Evolutionary conservation across 2,888 invertebrate species (phyloP).

Genomic region (Netelia fuscicornis): DNA sequence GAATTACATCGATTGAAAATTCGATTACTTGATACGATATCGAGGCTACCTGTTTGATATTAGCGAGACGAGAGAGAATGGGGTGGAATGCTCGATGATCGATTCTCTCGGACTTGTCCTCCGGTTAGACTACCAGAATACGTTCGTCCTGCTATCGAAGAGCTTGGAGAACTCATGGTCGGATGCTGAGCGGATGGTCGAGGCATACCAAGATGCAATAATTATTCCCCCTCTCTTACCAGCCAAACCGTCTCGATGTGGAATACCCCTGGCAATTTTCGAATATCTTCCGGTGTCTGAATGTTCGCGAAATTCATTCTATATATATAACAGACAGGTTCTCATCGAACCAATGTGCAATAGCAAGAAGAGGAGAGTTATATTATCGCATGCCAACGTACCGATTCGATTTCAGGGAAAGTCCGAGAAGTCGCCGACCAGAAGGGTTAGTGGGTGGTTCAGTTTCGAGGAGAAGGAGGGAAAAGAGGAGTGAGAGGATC

Average conservation of each 20-base stretch:
- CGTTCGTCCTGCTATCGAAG: slow-evolving; percentile 3
- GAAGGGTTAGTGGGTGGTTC: neutral
- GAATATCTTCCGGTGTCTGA: slow-evolving; percentile 75
- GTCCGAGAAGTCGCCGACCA: slow-evolving; percentile 49
- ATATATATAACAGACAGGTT: slow-evolving; percentile 51
- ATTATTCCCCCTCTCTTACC: slow-evolving; percentile 67
- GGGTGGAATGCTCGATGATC: neutral
- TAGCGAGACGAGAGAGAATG: neutral
- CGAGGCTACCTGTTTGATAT: neutral
- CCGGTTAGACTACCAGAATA: neutral
- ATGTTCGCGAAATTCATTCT: slow-evolving; percentile 56
- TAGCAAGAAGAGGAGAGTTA: slow-evolving; percentile 57
- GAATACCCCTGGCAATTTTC: slow-evolving; percentile 73
- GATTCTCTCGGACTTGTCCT: slow-evolving; percentile 1
- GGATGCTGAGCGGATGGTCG: slow-evolving; percentile 56
- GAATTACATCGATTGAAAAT: neutral
- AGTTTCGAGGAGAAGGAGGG: neutral
- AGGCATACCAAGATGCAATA: slow-evolving; percentile 78
- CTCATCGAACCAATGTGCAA: slow-evolving; percentile 49
- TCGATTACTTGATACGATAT: slow-evolving; percentile 8
- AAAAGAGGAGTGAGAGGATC: neutral
- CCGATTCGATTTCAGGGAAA: slow-evolving; percentile 67
- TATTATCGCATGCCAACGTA: slow-evolving; percentile 54
- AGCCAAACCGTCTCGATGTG: slow-evolving; percentile 25
- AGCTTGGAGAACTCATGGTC: slow-evolving; percentile 15